Base-by-base conservation (phyloP, 1,140 invertebrate species). In the Habropoda laboriosa region DNA sequence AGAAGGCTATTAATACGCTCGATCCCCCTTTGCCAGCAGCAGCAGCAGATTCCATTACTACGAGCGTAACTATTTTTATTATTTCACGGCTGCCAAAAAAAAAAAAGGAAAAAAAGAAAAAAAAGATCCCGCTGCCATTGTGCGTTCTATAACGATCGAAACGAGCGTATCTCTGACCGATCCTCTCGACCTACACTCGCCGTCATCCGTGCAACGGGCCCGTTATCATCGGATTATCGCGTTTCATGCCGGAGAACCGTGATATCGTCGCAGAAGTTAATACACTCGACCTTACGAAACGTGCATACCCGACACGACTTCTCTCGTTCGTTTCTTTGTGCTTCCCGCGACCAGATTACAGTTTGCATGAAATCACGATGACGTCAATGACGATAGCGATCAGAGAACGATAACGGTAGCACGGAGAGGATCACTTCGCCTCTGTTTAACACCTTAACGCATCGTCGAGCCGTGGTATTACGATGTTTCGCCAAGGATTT, bases 1-100 rank as follows among this genome's bases (percentile, higher is more conserved):
- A 42, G n/a, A 3, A 12, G 16, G 38, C 63, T 76, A 67, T 76
- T 76, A 76, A 68, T 76, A 68, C 49, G 18, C 21, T 24, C 30
- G 51, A 21, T 38, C 10, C 51, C 10, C 51, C 27, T 49, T 68
- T 76, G 73, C 63, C 73, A 76, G 6, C 47, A 55, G 21, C 73
- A 76, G 6, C 47, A 55, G 21, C 63, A 55, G 49, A 76, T 68
- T 76, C 63, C 73, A 76, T 68, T 68, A 57, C 49, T 51, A 13
- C 63, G 63, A n/a, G 30, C 30, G 47, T 12, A 63, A 66, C 72
- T 75, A 76, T 67, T 68, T 76, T 76, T 76, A 68, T 76, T 76
- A 76, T 76, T 67, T 42, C 49, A 0, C 6, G 27, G 63, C 38
- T 68, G 73, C 73, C 67, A 71, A 78, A 78, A 78, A 27, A n/a